Percentiles rank a stretch among this genome's conserved stretches.
These are phyloP conservation scores for Branchipolynoe longqiensis DNA, from an alignment of 2,888 invertebrate genomes.

Conservation along the genomic window DNA sequence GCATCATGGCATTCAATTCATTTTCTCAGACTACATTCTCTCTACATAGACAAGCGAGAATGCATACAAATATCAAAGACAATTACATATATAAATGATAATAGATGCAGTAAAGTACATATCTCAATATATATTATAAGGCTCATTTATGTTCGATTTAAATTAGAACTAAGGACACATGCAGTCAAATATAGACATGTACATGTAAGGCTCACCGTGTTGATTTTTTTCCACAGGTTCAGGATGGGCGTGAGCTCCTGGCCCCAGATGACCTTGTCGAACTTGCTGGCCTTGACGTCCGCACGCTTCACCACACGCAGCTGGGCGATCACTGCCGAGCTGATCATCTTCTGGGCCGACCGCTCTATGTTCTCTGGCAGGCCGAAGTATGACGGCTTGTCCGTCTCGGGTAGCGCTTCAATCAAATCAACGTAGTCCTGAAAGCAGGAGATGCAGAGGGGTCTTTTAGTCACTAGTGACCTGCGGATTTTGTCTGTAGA, in stretches of 20 bases:
- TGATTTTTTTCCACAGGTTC: constrained; percentile 91
- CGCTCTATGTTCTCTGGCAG: constrained; percentile 93
- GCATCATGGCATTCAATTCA: too few relatives aligned
- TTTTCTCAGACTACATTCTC: too few relatives aligned
- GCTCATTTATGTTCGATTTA: too few relatives aligned
- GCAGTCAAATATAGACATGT: too few relatives aligned
- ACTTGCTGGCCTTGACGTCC: constrained; percentile 82
- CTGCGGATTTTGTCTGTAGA: too few relatives aligned
- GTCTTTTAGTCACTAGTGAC: too few relatives aligned
- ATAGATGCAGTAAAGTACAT: too few relatives aligned
- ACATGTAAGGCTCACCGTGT: constrained; percentile 83
- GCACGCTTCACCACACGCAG: constrained; percentile 84
- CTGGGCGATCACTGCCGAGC: constrained; percentile 85
- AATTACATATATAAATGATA: too few relatives aligned
- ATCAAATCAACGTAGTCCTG: constrained; percentile 87
- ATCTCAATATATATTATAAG: too few relatives aligned
- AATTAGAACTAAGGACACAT: too few relatives aligned
- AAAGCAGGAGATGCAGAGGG: not conserved
- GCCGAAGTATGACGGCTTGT: constrained; percentile 90
- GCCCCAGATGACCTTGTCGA: constrained; percentile 85
- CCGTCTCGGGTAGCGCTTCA: constrained; percentile 87
- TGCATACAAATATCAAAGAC: too few relatives aligned
- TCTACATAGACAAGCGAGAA: too few relatives aligned
- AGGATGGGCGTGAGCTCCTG: constrained; percentile 87
- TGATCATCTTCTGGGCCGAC: constrained; percentile 89